phyloP scores from a whole-genome alignment of 2,888 invertebrate species.

The Eurytoma adleriae region DNA sequence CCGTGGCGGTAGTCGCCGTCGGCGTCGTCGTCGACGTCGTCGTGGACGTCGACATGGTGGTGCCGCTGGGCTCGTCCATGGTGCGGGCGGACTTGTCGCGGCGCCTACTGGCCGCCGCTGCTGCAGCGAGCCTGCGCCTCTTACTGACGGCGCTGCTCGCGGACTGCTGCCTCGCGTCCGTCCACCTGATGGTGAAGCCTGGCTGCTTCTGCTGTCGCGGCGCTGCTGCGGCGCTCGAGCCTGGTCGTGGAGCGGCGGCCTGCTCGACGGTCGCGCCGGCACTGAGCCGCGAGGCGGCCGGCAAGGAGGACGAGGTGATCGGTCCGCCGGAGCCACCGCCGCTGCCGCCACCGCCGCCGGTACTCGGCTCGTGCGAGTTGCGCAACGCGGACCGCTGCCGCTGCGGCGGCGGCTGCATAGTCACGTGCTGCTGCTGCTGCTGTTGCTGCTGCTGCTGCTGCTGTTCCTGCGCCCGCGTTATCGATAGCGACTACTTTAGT shows the following conservation, averaged over 20 bases:
- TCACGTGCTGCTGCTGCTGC: background rate
- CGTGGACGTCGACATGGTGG: constrained; percentile 1
- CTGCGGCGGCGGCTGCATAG: constrained; percentile 66
- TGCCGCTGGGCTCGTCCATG: constrained; percentile 41
- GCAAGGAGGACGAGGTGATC: constrained; percentile 57
- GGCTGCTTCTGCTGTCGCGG: constrained; percentile 47
- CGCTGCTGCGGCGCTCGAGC: constrained; percentile 61
- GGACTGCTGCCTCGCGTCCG: constrained; percentile 50
- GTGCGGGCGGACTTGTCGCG: constrained; percentile 43
- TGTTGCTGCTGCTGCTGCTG: constrained; percentile 29
- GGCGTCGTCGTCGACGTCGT: background rate
- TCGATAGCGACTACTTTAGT: background rate
- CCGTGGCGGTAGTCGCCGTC: background rate
- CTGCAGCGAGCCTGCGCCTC: constrained; percentile 56
- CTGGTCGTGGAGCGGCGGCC: constrained; percentile 61
- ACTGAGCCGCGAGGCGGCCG: constrained; percentile 69
- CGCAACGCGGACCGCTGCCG: constrained; percentile 66
- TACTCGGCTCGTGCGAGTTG: constrained; percentile 53
- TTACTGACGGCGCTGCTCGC: constrained; percentile 53
- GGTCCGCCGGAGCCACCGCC: constrained; percentile 63
- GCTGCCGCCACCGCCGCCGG: constrained; percentile 38
- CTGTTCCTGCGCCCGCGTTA: constrained; percentile 12
- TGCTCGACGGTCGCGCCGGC: constrained; percentile 73
- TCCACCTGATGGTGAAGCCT: constrained; percentile 65
- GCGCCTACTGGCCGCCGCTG: constrained; percentile 39